Evolutionary conservation across 2,888 invertebrate genomes (phyloP).

Genomic region (Zeuzera pyrina): DNA sequence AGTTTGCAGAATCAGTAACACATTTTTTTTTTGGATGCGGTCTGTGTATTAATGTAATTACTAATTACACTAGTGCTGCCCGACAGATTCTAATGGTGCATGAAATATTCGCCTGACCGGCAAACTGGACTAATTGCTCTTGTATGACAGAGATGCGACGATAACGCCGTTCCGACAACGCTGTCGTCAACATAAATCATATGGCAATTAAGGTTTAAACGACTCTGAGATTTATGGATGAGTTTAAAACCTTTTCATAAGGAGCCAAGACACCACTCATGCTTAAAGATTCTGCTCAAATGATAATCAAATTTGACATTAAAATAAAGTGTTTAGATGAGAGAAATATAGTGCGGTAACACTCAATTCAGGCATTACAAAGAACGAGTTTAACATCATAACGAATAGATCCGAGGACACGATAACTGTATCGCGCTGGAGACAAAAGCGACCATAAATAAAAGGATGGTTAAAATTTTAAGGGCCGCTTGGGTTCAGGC

Average conservation of each 20-base stretch:
- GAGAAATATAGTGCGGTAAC: no score
- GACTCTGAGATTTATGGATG: constrained; percentile 28
- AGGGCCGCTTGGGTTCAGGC: constrained; percentile 46
- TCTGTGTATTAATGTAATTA: constrained; percentile 22
- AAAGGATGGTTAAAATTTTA: constrained; percentile 65
- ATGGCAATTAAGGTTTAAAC: constrained; percentile 31
- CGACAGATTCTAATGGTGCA: constrained; percentile 29
- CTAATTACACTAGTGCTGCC: constrained; percentile 20
- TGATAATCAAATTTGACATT: no score
- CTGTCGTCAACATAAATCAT: constrained; percentile 38
- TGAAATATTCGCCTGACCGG: constrained; percentile 21
- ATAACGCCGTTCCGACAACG: constrained; percentile 26
- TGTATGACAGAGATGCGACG: constrained; percentile 25
- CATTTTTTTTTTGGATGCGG: no score
- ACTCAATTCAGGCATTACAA: no score
- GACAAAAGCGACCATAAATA: constrained; percentile 61
- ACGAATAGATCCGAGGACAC: constrained; percentile 40
- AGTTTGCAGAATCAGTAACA: no score
- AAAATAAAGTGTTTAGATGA: no score
- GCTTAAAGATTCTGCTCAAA: no score
- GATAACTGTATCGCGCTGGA: constrained; percentile 41
- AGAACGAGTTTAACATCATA: constrained; percentile 41
- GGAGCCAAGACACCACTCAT: no score
- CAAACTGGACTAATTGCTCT: constrained; percentile 17
- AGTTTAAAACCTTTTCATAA: no score